Conservation (phyloP, 2,888 invertebrate species). For the Mantis religiosa region DNA sequence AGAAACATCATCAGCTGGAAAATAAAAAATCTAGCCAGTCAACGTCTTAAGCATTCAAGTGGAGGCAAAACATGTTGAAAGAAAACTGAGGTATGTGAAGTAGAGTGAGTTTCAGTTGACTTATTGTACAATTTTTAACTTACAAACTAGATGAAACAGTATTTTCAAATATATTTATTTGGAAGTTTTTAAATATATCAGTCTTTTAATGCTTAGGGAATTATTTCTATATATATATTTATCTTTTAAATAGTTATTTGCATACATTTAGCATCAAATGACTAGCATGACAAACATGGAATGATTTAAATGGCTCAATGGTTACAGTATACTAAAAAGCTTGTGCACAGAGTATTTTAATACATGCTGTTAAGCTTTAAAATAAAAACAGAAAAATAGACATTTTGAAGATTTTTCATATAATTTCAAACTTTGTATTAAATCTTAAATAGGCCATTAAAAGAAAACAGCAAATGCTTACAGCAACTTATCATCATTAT, state of each 20-base stretch:
- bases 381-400: neutral
- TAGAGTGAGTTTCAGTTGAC: too few relatives aligned
- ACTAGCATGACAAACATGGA: neutral
- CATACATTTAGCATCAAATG: neutral
- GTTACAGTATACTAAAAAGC: neutral
- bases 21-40: too few relatives aligned
- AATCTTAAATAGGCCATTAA: neutral
- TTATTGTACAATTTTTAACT: too few relatives aligned
- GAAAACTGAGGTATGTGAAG: too few relatives aligned
- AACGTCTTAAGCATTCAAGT: too few relatives aligned
- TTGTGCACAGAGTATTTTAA: neutral
- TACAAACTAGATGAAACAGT: neutral
- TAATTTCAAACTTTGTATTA: neutral
- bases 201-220: neutral
- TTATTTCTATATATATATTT: neutral
- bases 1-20: too few relatives aligned
- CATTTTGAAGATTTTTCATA: neutral
- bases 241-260: neutral
- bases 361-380: neutral
- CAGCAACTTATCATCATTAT: slow-evolving; percentile 22
- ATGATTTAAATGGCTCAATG: neutral
- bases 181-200: neutral
- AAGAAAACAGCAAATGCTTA: neutral
- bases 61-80: too few relatives aligned
- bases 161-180: neutral